Percentiles rank a stretch among this genome's conserved stretches.
Evolutionary conservation across 2,888 invertebrate species (phyloP).

Genomic region (Dryococelus australis): DNA sequence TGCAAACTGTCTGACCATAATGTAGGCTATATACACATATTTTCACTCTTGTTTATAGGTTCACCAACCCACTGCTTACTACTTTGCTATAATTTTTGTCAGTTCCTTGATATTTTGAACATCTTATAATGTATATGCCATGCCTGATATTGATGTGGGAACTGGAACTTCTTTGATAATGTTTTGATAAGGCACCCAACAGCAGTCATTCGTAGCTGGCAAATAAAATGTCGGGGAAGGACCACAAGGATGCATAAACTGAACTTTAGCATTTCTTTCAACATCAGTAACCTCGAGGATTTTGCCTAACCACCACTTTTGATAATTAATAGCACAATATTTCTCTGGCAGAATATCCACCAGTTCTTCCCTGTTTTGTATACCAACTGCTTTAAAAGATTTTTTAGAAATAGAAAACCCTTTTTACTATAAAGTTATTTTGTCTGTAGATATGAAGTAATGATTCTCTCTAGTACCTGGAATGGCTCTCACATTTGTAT

Average conservation of each 20-base stretch:
- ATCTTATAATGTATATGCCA: background rate
- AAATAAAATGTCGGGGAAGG: background rate
- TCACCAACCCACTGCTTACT: background rate
- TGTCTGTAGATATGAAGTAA: background rate
- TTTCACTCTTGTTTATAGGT: no score
- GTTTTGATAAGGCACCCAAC: constrained; percentile 19
- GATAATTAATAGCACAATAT: background rate
- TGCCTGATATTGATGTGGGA: constrained; percentile 21
- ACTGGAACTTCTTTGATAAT: background rate
- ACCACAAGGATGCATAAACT: constrained; percentile 4
- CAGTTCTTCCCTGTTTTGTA: background rate
- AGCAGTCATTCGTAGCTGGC: constrained; percentile 18
- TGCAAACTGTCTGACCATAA: no score
- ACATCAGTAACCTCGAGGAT: background rate
- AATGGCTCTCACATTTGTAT: background rate
- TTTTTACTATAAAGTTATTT: background rate
- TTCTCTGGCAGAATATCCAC: background rate
- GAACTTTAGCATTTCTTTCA: constrained; percentile 27
- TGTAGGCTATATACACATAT: no score
- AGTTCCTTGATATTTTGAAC: background rate
- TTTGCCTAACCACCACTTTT: background rate
- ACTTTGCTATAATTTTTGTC: background rate
- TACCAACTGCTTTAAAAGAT: background rate
- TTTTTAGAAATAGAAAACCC: background rate
- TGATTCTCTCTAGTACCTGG: background rate